phyloP scores from a whole-genome alignment of 2,888 invertebrate genomes.

The Coelogynopora nodosa region DNA sequence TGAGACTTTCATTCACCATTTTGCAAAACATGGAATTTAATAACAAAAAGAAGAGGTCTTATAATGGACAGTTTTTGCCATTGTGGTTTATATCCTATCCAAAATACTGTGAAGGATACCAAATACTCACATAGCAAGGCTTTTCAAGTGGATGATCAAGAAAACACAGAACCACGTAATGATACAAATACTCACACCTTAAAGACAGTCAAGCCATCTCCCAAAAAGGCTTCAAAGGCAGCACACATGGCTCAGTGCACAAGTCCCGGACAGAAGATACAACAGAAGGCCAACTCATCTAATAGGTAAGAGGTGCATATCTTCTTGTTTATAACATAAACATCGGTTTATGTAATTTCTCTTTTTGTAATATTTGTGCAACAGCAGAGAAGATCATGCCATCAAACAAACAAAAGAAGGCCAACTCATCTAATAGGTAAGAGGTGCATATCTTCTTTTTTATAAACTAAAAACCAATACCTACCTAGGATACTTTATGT shows the following conservation, averaged over 20 bases:
- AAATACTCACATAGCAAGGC: neutral
- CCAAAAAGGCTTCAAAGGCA: conserved; percentile 27
- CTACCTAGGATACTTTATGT: neutral
- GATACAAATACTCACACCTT: conserved; percentile 8
- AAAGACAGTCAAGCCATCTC: conserved; percentile 18
- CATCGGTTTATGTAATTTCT: neutral
- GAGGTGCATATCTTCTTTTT: neutral
- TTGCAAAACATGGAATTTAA: conserved; percentile 5
- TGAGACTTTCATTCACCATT: neutral
- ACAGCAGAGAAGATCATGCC: neutral
- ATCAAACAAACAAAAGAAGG: neutral
- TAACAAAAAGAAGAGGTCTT: conserved; percentile 18
- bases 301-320: conserved; percentile 6
- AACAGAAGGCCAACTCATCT: conserved; percentile 16
- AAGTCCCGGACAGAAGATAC: neutral
- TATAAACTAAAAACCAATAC: neutral
- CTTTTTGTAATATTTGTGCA: neutral
- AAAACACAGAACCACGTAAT: conserved; percentile 19
- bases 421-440: neutral
- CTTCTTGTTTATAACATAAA: conserved; percentile 4
- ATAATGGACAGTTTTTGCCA: neutral
- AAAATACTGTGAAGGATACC: conserved; percentile 18
- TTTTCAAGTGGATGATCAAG: conserved; percentile 9
- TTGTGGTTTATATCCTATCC: neutral
- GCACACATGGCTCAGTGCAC: conserved; percentile 11